These are phyloP conservation scores for Pyrrhia umbra DNA, from an alignment of 2,888 invertebrate genomes.

Conservation along the genomic window DNA sequence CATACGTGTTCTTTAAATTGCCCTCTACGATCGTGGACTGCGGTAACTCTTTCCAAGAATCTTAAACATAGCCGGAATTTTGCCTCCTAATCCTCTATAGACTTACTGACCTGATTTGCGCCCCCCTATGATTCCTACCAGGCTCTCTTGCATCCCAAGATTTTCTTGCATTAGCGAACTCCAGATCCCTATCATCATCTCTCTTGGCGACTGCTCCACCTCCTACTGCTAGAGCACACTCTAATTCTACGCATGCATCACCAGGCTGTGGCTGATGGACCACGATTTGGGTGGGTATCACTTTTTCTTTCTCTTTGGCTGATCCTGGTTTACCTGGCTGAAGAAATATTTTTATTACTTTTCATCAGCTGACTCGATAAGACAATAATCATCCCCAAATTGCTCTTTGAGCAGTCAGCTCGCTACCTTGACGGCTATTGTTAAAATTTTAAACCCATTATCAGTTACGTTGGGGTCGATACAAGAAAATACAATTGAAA, in stretches of 20 bases:
- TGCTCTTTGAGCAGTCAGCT: no score
- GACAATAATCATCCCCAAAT: no score
- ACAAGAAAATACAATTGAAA: no score
- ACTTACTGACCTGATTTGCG: conserved; percentile 73
- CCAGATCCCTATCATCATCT: conserved; percentile 77
- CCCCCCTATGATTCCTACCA: conserved; percentile 77
- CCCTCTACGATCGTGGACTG: no score
- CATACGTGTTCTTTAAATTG: no score
- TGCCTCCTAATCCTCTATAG: not conserved
- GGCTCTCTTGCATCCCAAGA: conserved; percentile 76
- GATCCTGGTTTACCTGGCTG: conserved; percentile 60
- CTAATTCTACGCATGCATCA: conserved; percentile 80
- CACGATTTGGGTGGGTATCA: not conserved
- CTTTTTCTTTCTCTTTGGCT: conserved; percentile 68
- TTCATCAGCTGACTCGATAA: not conserved
- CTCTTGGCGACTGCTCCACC: conserved; percentile 73
- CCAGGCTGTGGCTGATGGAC: conserved; percentile 69
- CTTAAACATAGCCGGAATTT: no score
- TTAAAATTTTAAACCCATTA: no score
- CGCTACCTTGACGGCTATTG: no score
- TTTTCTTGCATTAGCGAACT: conserved; percentile 69
- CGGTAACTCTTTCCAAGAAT: no score
- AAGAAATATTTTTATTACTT: conserved; percentile 16
- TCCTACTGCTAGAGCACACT: conserved; percentile 73
- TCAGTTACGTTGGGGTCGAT: no score